Conservation (phyloP, 1,140 invertebrate genomes). For the Bilobella aurantiaca region DNA sequence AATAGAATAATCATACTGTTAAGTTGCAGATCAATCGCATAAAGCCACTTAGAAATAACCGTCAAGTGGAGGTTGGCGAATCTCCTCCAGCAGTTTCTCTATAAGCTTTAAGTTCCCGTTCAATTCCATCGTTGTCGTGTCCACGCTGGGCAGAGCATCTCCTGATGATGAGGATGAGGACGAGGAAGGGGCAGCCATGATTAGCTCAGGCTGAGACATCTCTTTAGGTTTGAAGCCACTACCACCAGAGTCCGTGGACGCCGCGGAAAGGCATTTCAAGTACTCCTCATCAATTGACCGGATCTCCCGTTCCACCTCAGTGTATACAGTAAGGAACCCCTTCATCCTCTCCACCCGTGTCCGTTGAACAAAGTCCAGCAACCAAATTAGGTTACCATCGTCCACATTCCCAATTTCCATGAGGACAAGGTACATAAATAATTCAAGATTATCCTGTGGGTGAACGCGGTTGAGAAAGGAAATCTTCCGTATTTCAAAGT, state of each 20-base stretch:
- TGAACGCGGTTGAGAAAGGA: conserved; percentile 40
- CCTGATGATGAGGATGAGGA: too few relatives aligned
- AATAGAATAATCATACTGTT: too few relatives aligned
- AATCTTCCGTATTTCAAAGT: conserved; percentile 41
- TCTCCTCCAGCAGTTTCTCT: conserved; percentile 27
- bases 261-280: conserved; percentile 19
- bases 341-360: conserved; percentile 41
- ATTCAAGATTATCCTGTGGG: conserved; percentile 38
- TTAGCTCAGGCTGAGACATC: too few relatives aligned
- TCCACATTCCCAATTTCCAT: conserved; percentile 40
- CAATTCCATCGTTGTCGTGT: conserved; percentile 8
- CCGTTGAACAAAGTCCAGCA: conserved; percentile 43
- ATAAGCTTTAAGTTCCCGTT: conserved; percentile 24
- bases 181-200: too few relatives aligned
- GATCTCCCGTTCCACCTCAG: conserved; percentile 25
- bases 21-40: too few relatives aligned
- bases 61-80: conserved; percentile 12
- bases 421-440: conserved; percentile 42
- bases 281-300: conserved; percentile 20
- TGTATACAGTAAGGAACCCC: conserved; percentile 42
- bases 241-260: too few relatives aligned
- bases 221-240: too few relatives aligned
- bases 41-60: conserved; percentile 12
- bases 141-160: conserved; percentile 1
- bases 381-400: conserved; percentile 25